Evolutionary conservation across 1,140 invertebrate species (phyloP).

Genomic region (Drosophila melanica): DNA sequence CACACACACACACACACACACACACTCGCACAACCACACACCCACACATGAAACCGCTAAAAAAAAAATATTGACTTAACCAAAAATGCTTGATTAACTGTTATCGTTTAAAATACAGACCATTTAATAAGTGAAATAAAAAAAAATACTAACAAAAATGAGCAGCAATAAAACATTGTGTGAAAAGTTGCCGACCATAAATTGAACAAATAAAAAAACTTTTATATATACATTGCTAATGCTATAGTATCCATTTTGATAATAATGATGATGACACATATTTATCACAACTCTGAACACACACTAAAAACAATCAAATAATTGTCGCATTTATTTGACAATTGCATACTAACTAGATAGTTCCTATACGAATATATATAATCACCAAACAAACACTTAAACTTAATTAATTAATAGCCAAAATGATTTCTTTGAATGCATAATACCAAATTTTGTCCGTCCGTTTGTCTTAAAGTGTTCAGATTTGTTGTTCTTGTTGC

Average conservation of each 20-base stretch:
- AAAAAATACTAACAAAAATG: slow-evolving; percentile 17
- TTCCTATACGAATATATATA: too few relatives aligned
- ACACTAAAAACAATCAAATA: too few relatives aligned
- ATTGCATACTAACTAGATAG: too few relatives aligned
- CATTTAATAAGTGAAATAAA: slow-evolving; percentile 61
- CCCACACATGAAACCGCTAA: slow-evolving; percentile 59
- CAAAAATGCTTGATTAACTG: slow-evolving; percentile 80
- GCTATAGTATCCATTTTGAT: not conserved
- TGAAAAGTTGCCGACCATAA: slow-evolving; percentile 28
- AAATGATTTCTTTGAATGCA: too few relatives aligned
- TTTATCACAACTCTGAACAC: too few relatives aligned
- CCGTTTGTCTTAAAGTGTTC: too few relatives aligned
- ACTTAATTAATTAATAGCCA: too few relatives aligned
- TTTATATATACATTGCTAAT: not conserved
- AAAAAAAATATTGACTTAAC: slow-evolving; percentile 81
- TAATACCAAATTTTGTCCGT: too few relatives aligned
- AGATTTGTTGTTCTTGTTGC: too few relatives aligned
- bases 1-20: slow-evolving; percentile 29
- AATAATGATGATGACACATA: too few relatives aligned
- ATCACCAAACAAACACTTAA: too few relatives aligned
- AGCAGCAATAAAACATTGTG: slow-evolving; percentile 13
- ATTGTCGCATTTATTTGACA: too few relatives aligned
- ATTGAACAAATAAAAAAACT: slow-evolving; percentile 10
- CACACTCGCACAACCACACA: slow-evolving; percentile 23
- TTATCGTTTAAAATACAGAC: slow-evolving; percentile 66